Evolutionary conservation across 35 echinoderm and acorn worm genomes (phyloP), one percentile per base, ranked within the genome.

Genomic region (Stichopus chloronotus): DNA sequence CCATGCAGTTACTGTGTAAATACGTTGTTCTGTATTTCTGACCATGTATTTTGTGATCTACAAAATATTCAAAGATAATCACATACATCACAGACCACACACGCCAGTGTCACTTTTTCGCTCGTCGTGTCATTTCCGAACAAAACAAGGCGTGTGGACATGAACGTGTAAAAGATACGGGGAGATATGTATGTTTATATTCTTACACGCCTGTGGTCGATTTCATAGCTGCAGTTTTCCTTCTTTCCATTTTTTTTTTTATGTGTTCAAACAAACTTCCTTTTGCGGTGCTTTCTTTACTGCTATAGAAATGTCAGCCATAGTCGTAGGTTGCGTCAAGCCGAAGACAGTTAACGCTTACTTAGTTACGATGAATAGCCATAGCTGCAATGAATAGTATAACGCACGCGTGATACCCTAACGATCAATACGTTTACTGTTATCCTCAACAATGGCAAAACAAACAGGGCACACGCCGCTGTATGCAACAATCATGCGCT

Each of bases 301-400:
- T 20, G 61, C 6, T 11, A 19, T 11, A 16, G 5, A 74, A 74
- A 74, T 19, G 22, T 14, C 13, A 74, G 30, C 30, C 30, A 43
- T 43, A 74, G 69, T 20, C 7, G 22, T 74, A 21, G 69, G 69
- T 20, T 74, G 19, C n/a, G 69, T 74, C 17, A 58, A 20, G 22
- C 21, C 30, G 55, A 55, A 58, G 82, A 22, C 25, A 22, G 52
- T 85, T 85, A 22, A 85, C 82, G 82, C 82, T 85, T 85, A 58
- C 82, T 85, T 85, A 59, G 82, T 17, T 58, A 85, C 82, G 82
- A 22, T 85, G 82, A 85, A 85, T 85, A 58, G 82, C 82, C 5
- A 56, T 58, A 5, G 25, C 19, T 58, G 53, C 55, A 17, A 23
- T 85, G 82, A 85, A 85, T 58, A 58, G 82, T 58, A 58, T n/a